Conservation (phyloP, 53 echinoderm and acorn worm species). For the Echinometra lucunter region DNA sequence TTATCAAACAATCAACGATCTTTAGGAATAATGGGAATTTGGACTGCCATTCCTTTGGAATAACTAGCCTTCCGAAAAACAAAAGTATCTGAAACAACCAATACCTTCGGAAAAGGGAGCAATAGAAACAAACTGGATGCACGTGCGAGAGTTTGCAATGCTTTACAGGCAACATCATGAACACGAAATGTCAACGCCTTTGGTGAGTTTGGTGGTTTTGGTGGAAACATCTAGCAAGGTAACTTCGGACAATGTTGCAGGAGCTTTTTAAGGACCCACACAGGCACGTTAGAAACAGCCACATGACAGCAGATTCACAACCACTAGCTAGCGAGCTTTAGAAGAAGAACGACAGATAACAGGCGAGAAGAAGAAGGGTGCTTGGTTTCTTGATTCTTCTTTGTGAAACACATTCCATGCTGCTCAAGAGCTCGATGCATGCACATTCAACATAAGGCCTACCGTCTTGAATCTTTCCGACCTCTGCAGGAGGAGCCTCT, state of each 20-base stretch:
- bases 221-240: neutral
- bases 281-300: neutral
- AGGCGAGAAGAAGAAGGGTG: slow-evolving; percentile 53
- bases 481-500: neutral
- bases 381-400: slow-evolving; percentile 44
- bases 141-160: neutral
- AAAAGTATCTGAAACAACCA: neutral
- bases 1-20: neutral
- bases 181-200: neutral
- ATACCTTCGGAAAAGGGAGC: neutral
- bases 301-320: slow-evolving; percentile 16
- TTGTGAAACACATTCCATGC: neutral
- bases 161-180: neutral
- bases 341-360: slow-evolving; percentile 13
- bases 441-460: slow-evolving; percentile 46
- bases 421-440: slow-evolving; percentile 26
- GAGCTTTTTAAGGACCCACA: neutral
- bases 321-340: slow-evolving; percentile 7
- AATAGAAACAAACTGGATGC: slow-evolving; percentile 7
- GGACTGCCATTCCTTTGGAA: no score
- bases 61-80: neutral
- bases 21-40: neutral
- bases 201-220: neutral
- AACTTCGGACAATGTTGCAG: neutral
- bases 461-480: neutral